Evolutionary conservation across 2,797 vertebrate genomes (phyloP).

Genomic region (Limnodromus scolopaceus): DNA sequence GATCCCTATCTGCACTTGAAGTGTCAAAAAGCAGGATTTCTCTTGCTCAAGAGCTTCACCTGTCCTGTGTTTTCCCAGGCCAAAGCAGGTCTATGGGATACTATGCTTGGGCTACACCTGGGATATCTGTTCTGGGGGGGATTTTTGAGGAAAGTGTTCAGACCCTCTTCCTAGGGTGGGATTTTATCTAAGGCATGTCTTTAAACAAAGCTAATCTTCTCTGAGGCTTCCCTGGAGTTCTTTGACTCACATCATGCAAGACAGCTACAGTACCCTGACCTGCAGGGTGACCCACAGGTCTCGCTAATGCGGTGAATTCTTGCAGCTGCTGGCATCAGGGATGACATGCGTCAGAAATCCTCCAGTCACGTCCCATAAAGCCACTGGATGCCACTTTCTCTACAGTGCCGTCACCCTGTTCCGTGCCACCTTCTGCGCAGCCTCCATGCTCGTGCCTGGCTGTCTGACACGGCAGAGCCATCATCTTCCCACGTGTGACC

Average conservation of each 20-base stretch:
- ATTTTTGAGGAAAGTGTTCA: neutral
- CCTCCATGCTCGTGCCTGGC: neutral
- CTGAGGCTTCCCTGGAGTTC: neutral
- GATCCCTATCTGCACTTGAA: neutral
- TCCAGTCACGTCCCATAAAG: neutral
- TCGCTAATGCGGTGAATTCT: accelerated
- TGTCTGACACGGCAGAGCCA: neutral
- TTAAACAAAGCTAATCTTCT: neutral
- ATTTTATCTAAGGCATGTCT: neutral
- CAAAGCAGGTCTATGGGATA: neutral
- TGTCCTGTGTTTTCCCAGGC: neutral
- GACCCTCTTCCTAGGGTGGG: neutral
- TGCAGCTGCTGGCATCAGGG: neutral
- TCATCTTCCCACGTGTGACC: accelerated
- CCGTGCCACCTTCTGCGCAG: neutral
- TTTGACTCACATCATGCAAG: neutral
- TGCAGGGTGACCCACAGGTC: neutral
- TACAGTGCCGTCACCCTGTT: neutral
- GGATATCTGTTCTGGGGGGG: neutral
- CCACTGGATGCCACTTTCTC: neutral
- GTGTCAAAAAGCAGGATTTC: neutral
- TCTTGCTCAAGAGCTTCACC: neutral
- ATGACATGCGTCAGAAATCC: neutral
- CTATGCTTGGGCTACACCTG: neutral
- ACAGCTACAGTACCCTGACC: neutral